Evolutionary conservation across 1,140 invertebrate genomes (phyloP).

Genomic region (Andrena cerasifolii): DNA sequence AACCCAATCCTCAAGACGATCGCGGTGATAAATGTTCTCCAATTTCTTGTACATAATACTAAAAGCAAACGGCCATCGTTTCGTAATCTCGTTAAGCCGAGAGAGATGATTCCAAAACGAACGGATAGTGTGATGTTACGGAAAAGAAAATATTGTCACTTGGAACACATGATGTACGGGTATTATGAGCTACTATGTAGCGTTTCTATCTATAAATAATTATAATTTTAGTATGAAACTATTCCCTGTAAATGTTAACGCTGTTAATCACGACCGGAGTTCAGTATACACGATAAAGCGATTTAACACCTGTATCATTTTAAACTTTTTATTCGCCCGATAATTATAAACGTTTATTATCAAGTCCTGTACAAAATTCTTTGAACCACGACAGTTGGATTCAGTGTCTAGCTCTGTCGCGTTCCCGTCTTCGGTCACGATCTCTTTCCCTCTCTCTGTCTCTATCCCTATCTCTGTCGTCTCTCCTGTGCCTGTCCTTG

Average conservation of each 20-base stretch:
- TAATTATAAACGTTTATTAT: constrained; percentile 4
- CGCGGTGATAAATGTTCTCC: constrained; percentile 32
- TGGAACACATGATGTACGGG: constrained; percentile 44
- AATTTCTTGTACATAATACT: constrained; percentile 43
- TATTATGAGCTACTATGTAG: constrained; percentile 63
- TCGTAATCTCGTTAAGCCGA: neutral
- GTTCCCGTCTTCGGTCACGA: constrained; percentile 77
- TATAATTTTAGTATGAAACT: constrained; percentile 61
- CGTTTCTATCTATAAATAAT: constrained; percentile 49
- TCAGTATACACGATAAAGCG: constrained; percentile 26
- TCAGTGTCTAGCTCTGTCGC: constrained; percentile 73
- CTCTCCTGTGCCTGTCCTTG: constrained; percentile 77
- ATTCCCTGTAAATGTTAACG: constrained; percentile 36
- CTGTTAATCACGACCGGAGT: constrained; percentile 21
- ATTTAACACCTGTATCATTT: neutral
- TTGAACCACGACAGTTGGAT: neutral
- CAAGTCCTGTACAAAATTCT: constrained; percentile 34
- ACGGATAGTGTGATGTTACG: constrained; percentile 5
- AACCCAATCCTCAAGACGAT: neutral
- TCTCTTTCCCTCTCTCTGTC: constrained; percentile 21
- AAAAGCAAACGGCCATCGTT: neutral
- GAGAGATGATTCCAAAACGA: constrained; percentile 14
- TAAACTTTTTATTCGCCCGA: constrained; percentile 3
- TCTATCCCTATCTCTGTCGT: constrained; percentile 77
- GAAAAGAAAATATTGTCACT: constrained; percentile 22